These are phyloP conservation scores for Tachyglossus aculeatus DNA, from an alignment of 2,797 vertebrate species.

Conservation along the genomic window DNA sequence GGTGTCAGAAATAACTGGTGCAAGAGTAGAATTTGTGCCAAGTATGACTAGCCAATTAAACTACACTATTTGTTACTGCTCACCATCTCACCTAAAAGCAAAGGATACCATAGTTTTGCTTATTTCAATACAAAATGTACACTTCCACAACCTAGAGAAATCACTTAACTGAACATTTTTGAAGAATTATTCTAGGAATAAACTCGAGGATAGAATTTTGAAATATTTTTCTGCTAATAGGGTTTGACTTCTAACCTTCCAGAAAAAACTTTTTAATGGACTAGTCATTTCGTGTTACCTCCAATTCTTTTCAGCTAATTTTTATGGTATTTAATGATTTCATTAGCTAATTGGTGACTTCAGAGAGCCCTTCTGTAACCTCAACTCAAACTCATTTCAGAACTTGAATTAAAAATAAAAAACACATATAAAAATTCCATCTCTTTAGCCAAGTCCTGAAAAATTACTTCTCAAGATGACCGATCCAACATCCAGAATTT, in stretches of 20 bases:
- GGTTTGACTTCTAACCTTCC: not conserved
- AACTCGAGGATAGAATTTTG: not conserved
- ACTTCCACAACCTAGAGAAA: too few species aligned
- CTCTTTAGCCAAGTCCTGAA: too few species aligned
- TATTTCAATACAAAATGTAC: too few species aligned
- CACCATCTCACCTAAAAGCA: too few species aligned
- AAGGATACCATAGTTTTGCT: too few species aligned
- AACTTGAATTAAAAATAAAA: not conserved
- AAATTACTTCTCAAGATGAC: too few species aligned
- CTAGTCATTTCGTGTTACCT: not conserved
- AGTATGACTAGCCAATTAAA: not conserved
- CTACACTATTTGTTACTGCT: too few species aligned
- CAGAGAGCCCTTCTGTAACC: not conserved
- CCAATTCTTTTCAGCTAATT: not conserved
- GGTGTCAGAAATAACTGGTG: accelerated
- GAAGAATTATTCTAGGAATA: too few species aligned
- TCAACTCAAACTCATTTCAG: not conserved
- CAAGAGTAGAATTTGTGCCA: not conserved
- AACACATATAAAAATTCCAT: too few species aligned
- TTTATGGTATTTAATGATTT: not conserved
- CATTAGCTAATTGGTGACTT: not conserved
- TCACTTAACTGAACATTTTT: too few species aligned
- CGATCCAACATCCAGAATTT: too few species aligned
- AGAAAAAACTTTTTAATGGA: not conserved
- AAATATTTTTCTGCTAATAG: not conserved